phyloP scores from a whole-genome alignment of 2,797 vertebrate genomes.

The Pitangus sulphuratus region DNA sequence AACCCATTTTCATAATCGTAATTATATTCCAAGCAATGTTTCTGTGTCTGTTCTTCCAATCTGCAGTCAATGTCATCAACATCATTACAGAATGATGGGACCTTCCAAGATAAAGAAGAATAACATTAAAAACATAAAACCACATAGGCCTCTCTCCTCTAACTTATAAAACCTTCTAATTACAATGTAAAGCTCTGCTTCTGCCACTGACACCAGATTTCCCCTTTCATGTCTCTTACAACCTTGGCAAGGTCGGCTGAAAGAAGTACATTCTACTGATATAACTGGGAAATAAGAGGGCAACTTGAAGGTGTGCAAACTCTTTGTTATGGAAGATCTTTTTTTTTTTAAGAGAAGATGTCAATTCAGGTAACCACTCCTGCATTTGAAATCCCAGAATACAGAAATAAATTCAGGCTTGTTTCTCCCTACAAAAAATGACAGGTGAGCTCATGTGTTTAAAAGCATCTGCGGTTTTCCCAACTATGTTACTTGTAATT shows the following conservation, averaged over 20 bases:
- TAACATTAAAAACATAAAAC: neutral
- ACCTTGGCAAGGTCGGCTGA: neutral
- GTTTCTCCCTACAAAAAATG: neutral
- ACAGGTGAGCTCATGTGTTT: neutral
- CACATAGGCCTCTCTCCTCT: neutral
- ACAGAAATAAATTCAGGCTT: neutral
- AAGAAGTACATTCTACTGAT: neutral
- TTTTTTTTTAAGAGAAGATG: neutral
- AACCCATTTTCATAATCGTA: conserved; percentile 98
- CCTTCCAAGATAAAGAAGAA: conserved; percentile 75
- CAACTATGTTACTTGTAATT: neutral
- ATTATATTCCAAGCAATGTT: conserved; percentile 96
- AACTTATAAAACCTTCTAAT: neutral
- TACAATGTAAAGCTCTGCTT: neutral
- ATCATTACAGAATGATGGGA: conserved; percentile 90
- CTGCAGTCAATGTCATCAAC: conserved; percentile 90
- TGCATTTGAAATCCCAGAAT: neutral
- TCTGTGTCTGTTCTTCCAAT: conserved; percentile 88
- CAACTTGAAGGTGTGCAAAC: neutral
- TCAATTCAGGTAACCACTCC: neutral
- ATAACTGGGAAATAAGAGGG: neutral
- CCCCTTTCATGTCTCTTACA: neutral
- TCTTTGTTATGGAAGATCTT: neutral
- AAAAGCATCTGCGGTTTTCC: neutral
- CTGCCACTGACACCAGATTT: neutral